Conservation (phyloP, 2,797 vertebrate species). For the Taenioides sp. region DNA sequence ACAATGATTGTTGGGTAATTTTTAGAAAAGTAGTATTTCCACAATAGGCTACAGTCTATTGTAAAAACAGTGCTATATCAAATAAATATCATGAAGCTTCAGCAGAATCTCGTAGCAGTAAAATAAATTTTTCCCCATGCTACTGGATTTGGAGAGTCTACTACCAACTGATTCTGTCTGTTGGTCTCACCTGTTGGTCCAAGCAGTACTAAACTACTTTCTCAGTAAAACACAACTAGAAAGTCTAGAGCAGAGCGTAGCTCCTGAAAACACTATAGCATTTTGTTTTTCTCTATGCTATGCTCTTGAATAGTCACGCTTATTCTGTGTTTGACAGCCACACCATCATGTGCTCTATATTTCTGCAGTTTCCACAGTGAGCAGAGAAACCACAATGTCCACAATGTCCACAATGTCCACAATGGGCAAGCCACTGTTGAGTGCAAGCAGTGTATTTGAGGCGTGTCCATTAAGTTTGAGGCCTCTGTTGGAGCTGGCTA, state of each 20-base stretch:
- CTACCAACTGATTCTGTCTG: background rate
- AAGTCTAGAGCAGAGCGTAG: background rate
- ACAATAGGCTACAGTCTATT: background rate
- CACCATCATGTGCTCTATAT: conserved; percentile 17
- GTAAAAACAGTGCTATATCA: background rate
- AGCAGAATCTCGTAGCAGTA: background rate
- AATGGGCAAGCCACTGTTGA: conserved; percentile 31
- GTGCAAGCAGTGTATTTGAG: conserved; percentile 30
- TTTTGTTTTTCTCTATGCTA: conserved; percentile 30
- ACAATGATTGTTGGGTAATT: background rate
- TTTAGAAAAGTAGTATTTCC: background rate
- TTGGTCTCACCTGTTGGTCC: background rate
- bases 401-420: conserved; percentile 30
- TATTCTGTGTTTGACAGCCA: conserved; percentile 32
- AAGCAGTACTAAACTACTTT: background rate
- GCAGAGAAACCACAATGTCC: conserved; percentile 32
- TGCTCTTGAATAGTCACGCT: conserved; percentile 14
- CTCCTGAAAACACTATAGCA: background rate
- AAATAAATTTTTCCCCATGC: background rate
- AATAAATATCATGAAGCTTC: background rate
- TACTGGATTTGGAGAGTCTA: background rate
- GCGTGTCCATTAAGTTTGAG: conserved; percentile 27
- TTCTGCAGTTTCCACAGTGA: conserved; percentile 41
- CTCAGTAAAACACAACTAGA: background rate
- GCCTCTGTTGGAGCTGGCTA: conserved; percentile 64